These are phyloP conservation scores for Smutsia gigantea DNA, from an alignment of 2,797 vertebrate species.

Conservation along the genomic window DNA sequence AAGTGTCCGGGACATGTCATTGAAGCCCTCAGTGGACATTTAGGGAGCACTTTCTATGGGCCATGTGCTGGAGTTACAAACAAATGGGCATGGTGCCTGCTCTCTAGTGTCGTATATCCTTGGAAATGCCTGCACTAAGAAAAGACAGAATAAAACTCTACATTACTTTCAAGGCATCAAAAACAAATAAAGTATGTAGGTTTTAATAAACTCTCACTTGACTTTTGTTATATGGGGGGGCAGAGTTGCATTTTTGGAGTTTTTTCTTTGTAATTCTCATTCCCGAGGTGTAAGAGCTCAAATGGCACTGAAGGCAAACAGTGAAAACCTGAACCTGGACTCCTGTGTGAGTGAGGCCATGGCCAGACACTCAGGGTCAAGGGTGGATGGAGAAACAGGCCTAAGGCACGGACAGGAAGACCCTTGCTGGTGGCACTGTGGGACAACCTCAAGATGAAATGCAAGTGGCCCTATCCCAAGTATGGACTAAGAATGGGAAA, in stretches of 20 bases:
- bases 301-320: not conserved
- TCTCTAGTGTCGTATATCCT: not conserved
- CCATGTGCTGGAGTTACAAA: not conserved
- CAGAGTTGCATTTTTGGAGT: not conserved
- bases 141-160: not conserved
- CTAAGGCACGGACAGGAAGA: not conserved
- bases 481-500: not conserved
- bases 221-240: not conserved
- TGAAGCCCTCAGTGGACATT: not conserved
- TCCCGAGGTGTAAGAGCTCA: not conserved
- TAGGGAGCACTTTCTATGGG: not conserved
- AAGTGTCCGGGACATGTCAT: not conserved
- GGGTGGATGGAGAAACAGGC: not conserved
- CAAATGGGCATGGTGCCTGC: not conserved
- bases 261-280: not conserved
- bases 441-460: not conserved
- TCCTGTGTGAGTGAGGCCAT: not conserved
- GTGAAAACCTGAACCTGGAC: not conserved
- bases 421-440: not conserved
- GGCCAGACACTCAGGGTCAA: not conserved
- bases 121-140: not conserved
- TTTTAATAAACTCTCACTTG: not conserved
- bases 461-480: not conserved
- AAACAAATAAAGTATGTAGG: not conserved
- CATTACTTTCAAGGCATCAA: not conserved